Evolutionary conservation across 2,888 invertebrate species (phyloP).

Genomic region (Nycteola revayana): DNA sequence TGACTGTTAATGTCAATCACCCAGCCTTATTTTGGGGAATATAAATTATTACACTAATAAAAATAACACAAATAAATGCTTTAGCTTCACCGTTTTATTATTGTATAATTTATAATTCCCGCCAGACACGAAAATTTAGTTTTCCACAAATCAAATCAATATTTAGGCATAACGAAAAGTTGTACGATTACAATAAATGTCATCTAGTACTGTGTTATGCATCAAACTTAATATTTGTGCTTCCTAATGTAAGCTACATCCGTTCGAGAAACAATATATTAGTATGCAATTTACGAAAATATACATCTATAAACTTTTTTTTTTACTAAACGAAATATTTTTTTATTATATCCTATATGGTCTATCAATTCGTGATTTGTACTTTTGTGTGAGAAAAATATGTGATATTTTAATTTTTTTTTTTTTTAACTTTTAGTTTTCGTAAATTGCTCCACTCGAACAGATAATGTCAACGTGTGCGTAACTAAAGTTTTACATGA

Average conservation of each 20-base stretch:
- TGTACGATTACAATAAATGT: slow-evolving; percentile 4
- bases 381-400: slow-evolving; percentile 13
- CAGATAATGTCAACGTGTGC: slow-evolving; percentile 40
- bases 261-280: slow-evolving; percentile 16
- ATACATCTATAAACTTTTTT: slow-evolving; percentile 32
- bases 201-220: slow-evolving; percentile 7
- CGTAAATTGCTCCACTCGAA: slow-evolving; percentile 29
- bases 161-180: too few relatives aligned
- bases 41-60: too few relatives aligned
- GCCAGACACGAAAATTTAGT: background rate
- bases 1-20: background rate
- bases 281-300: slow-evolving; percentile 23
- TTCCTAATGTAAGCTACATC: slow-evolving; percentile 24
- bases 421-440: slow-evolving; percentile 14
- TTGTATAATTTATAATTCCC: background rate
- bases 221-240: slow-evolving; percentile 36
- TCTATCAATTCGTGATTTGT: slow-evolving; percentile 36
- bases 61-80: too few relatives aligned
- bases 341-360: slow-evolving; percentile 24
- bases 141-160: background rate
- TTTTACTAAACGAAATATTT: slow-evolving; percentile 22
- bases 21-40: too few relatives aligned
- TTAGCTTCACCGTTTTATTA: too few relatives aligned
- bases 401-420: slow-evolving; percentile 4
- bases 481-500: slow-evolving; percentile 60